Conservation (phyloP, 1,140 invertebrate species). For the Danaus plexippus region DNA sequence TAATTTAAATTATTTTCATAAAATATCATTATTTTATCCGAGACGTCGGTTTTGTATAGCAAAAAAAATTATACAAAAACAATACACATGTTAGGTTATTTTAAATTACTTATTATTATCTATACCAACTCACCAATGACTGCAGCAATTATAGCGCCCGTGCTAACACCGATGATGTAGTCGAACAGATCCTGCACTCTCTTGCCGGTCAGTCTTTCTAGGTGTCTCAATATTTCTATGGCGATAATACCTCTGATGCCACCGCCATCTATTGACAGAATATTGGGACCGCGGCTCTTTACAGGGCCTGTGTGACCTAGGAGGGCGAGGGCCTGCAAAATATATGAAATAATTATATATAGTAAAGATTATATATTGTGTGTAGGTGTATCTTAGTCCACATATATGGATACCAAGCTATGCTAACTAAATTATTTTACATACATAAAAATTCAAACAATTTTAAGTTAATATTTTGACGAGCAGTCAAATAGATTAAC, state of each 20-base stretch:
- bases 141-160: slow-evolving; percentile 84
- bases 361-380: too few relatives aligned
- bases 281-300: slow-evolving; percentile 81
- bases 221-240: slow-evolving; percentile 83
- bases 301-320: slow-evolving; percentile 82
- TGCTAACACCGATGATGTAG: slow-evolving; percentile 93
- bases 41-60: too few relatives aligned
- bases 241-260: slow-evolving; percentile 89
- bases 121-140: slow-evolving; percentile 66
- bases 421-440: too few relatives aligned
- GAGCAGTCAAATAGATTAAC: too few relatives aligned
- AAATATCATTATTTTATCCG: too few relatives aligned
- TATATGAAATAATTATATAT: not conserved
- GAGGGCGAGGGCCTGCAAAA: slow-evolving; percentile 76
- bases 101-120: not conserved
- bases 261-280: slow-evolving; percentile 92
- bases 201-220: slow-evolving; percentile 82
- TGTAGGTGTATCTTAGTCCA: too few relatives aligned
- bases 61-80: too few relatives aligned
- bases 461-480: too few relatives aligned
- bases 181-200: slow-evolving; percentile 85
- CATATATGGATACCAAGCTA: too few relatives aligned
- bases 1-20: too few relatives aligned
- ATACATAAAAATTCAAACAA: too few relatives aligned
- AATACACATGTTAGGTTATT: not conserved